phyloP scores from a whole-genome alignment of 2,113 vertebrate species.

The Tragelaphus strepsiceros region DNA sequence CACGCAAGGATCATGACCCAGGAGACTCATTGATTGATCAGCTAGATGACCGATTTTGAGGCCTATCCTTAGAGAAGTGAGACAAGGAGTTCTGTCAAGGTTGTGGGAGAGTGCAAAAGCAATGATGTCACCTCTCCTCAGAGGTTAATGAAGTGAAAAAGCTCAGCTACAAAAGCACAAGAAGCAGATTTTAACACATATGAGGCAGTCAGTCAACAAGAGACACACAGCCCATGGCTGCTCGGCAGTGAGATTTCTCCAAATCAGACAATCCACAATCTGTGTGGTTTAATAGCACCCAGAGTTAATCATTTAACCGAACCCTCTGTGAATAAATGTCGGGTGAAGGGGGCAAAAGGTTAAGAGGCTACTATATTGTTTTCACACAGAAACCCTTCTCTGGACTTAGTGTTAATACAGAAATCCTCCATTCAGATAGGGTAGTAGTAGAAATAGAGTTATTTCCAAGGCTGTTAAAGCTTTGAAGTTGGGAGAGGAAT shows the following conservation, averaged over 20 bases:
- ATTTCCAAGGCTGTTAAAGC: not conserved
- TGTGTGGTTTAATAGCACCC: slow-evolving; percentile 31
- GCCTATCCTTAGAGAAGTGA: not conserved
- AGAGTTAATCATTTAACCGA: slow-evolving; percentile 32
- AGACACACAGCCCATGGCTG: slow-evolving; percentile 60
- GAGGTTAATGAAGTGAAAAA: slow-evolving; percentile 2
- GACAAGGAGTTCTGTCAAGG: not conserved
- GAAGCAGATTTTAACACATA: slow-evolving; percentile 14
- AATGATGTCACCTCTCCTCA: slow-evolving; percentile 25
- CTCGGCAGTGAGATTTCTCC: slow-evolving; percentile 73
- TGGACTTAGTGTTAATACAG: not conserved
- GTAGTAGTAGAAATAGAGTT: not conserved
- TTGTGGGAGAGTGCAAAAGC: not conserved
- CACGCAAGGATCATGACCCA: not conserved
- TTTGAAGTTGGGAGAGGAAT: not conserved
- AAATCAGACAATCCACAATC: slow-evolving; percentile 34
- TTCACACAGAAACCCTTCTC: not conserved
- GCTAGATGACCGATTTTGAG: not conserved
- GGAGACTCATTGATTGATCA: not conserved
- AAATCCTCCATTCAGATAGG: not conserved
- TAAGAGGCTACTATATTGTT: not conserved
- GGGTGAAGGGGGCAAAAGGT: not conserved
- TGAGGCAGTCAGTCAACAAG: not conserved
- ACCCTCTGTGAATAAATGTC: not conserved
- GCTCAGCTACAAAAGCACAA: not conserved